Evolutionary conservation across 2,888 invertebrate species (phyloP).

Genomic region (Acronicta aceris): DNA sequence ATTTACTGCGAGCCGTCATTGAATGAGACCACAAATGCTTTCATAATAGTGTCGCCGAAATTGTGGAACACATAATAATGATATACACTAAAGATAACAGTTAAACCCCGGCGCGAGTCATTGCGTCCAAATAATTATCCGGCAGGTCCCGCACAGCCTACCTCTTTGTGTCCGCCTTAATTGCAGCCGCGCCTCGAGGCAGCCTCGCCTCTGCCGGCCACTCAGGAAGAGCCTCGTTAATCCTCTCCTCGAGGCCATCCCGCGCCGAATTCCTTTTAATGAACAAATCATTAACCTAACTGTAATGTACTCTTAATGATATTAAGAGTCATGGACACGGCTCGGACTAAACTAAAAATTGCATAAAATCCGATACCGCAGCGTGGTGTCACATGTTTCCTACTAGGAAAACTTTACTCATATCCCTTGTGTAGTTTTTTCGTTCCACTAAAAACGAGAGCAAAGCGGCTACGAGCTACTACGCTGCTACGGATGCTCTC

Average conservation of each 20-base stretch:
- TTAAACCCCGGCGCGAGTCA: conserved; percentile 28
- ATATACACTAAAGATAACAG: conserved; percentile 36
- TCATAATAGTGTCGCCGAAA: conserved; percentile 5
- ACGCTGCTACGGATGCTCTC: conserved; percentile 14
- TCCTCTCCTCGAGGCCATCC: conserved; percentile 48
- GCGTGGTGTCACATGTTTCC: conserved; percentile 16
- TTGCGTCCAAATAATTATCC: conserved; percentile 53
- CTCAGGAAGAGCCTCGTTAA: conserved; percentile 57
- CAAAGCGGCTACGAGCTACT: conserved; percentile 17
- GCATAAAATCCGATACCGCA: background rate
- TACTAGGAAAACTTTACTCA: conserved; percentile 41
- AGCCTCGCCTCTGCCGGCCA: conserved; percentile 21
- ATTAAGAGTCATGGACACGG: conserved; percentile 29
- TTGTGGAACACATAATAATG: conserved; percentile 26
- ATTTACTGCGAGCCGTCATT: no score
- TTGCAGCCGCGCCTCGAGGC: conserved; percentile 37
- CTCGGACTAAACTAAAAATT: background rate
- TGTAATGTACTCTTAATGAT: conserved; percentile 28
- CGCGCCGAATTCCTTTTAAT: conserved; percentile 53
- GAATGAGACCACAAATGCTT: background rate
- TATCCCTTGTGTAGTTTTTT: conserved; percentile 29
- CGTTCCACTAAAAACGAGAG: conserved; percentile 27
- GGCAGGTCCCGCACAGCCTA: conserved; percentile 30
- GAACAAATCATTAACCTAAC: conserved; percentile 47
- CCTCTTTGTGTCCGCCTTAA: conserved; percentile 51